These are phyloP conservation scores for Cryptocephalus moraei DNA, from an alignment of 2,888 invertebrate genomes.

Conservation along the genomic window DNA sequence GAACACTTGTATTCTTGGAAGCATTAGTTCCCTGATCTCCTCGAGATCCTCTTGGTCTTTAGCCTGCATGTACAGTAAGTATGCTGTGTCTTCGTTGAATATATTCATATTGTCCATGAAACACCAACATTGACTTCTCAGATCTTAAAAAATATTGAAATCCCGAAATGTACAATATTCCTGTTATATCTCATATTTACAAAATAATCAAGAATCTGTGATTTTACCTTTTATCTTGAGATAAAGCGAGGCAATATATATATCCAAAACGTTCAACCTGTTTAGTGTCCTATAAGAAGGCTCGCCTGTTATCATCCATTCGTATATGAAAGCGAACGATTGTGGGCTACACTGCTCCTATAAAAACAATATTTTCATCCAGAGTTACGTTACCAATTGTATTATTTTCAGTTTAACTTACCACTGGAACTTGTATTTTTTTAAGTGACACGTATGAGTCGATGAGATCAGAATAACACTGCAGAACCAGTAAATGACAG, in stretches of 20 bases:
- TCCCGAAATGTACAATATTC: too few species aligned
- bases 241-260: constrained; percentile 62
- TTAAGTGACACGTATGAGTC: constrained; percentile 40
- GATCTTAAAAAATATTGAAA: constrained; percentile 38
- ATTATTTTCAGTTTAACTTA: constrained; percentile 13
- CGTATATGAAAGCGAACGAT: constrained; percentile 64
- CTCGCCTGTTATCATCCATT: constrained; percentile 67
- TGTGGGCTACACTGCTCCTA: constrained; percentile 38
- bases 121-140: constrained; percentile 68
- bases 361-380: constrained; percentile 7
- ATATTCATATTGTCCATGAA: constrained; percentile 60
- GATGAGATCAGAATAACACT: constrained; percentile 58
- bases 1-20: constrained; percentile 63
- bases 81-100: constrained; percentile 67
- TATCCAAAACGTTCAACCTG: constrained; percentile 59
- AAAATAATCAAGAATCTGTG: not conserved
- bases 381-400: not conserved
- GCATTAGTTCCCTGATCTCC: constrained; percentile 60
- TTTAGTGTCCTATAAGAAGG: constrained; percentile 55
- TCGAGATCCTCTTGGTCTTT: constrained; percentile 40
- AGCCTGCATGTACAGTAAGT: constrained; percentile 49
- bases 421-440: constrained; percentile 35
- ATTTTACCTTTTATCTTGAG: constrained; percentile 54
- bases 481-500: constrained; percentile 58
- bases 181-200: too few species aligned